Evolutionary conservation across 2,888 invertebrate species (phyloP), one percentile per base, ranked within the genome.

Genomic region (Cryptocephalus primarius): DNA sequence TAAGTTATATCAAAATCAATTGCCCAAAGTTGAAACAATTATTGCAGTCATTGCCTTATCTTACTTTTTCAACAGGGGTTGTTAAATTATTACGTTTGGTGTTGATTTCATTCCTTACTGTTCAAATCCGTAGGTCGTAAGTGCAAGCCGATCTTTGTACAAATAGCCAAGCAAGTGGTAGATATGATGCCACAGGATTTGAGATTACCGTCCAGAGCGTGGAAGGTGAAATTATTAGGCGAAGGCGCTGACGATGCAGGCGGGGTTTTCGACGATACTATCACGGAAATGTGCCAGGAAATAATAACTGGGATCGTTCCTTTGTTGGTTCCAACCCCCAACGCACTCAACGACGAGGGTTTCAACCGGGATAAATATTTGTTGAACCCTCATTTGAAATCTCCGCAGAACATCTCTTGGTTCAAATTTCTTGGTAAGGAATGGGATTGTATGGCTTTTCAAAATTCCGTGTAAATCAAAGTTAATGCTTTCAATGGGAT

Each of bases 171-270:
- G 50, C 80, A 82, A 66, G 78, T 82, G 34, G 75, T 79, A 1
- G 73, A 75, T 47, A 70, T 80, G 59, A 72, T 73, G 48, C 71
- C 77, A 1, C 69, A 72, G 36, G 79, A 80, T 45, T 65, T 81
- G 36, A 62, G 80, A 13, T 65, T 82, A 33, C 80, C 80, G 4
- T 76, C 79, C 1, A 63, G 81, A 42, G 80, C 81, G 2, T 81
- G 81, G 82, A 81, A 81, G 66, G 76, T 76, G 43, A 80, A 80
- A 62, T 65, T 81, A 32, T 72, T 81, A 8, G 80, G 80, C 0
- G 82, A 81, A 65, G 81, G 80, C 1, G 81, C 81, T 0, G 81
- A 82, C 61, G 82, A 82, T 65, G 81, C 81, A 2, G 82, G 81
- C 1, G 82, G 82, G 4, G 82, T 81, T 14, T 82, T 81, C 66